phyloP scores from a whole-genome alignment of 2,888 invertebrate genomes.

The Gryllus longicercus region DNA sequence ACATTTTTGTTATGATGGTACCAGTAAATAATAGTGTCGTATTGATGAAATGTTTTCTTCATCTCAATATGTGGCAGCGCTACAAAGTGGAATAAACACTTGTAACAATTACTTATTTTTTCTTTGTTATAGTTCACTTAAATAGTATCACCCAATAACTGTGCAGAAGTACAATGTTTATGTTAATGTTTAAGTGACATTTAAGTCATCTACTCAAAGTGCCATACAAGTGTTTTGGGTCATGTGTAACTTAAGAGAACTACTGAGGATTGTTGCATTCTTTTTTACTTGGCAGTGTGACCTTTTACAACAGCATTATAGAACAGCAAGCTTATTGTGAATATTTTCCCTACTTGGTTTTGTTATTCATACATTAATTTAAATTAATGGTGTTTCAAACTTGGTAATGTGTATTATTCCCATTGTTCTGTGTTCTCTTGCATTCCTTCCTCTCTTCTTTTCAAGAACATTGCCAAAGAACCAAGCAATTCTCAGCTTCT shows the following conservation, averaged over 20 bases:
- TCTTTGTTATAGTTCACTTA: slow-evolving; percentile 6
- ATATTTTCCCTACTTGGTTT: not conserved
- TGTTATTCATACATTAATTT: not conserved
- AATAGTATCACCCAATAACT: slow-evolving; percentile 1
- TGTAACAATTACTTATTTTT: not conserved
- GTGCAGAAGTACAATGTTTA: not conserved
- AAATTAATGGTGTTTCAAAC: not conserved
- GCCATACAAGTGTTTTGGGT: slow-evolving; percentile 30
- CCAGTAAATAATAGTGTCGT: not conserved
- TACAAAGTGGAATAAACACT: slow-evolving; percentile 1
- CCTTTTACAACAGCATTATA: not conserved
- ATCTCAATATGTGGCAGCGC: slow-evolving; percentile 10
- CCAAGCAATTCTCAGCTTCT: slow-evolving; percentile 28
- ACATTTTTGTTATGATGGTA: not conserved
- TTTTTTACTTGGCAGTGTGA: not conserved
- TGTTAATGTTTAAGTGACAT: slow-evolving; percentile 19
- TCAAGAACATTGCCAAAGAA: not conserved
- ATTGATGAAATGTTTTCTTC: not conserved
- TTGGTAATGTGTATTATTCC: too few relatives aligned
- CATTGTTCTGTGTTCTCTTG: slow-evolving; percentile 23
- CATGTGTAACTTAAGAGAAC: not conserved
- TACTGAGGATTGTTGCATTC: not conserved
- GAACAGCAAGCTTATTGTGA: not conserved
- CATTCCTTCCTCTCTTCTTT: slow-evolving; percentile 28
- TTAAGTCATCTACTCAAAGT: slow-evolving; percentile 30